These are phyloP conservation scores for Botia kubotai DNA, from an alignment of 2,797 vertebrate genomes.

Conservation along the genomic window DNA sequence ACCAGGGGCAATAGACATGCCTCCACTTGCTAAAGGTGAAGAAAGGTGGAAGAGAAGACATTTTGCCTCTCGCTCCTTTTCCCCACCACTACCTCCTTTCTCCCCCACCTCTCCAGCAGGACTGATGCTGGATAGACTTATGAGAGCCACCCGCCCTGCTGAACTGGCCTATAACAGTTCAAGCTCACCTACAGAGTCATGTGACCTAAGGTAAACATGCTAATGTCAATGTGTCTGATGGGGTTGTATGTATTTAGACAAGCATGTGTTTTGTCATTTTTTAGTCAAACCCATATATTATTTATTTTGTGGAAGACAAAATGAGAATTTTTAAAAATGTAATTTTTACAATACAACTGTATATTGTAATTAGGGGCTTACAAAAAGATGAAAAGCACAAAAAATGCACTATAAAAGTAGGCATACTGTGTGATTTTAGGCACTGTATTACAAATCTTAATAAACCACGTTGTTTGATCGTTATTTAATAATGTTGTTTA, in stretches of 20 bases:
- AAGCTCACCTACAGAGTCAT: slow-evolving; percentile 73
- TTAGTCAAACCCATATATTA: not conserved
- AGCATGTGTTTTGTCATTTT: no score
- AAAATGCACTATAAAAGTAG: no score
- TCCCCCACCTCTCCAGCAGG: slow-evolving; percentile 54
- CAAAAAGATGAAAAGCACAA: no score
- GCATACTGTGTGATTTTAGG: no score
- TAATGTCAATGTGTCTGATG: not conserved
- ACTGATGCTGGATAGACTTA: slow-evolving; percentile 66
- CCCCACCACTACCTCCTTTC: slow-evolving; percentile 26
- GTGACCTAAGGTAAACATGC: slow-evolving; percentile 84
- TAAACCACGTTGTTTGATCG: no score
- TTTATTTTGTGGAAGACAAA: not conserved
- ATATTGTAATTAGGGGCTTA: no score
- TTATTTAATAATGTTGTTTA: no score
- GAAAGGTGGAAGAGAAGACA: slow-evolving; percentile 38
- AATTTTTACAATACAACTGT: no score
- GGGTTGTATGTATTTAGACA: no score
- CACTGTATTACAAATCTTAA: no score
- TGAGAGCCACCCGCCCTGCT: slow-evolving; percentile 64
- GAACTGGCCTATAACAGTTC: slow-evolving; percentile 68
- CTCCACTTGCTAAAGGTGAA: slow-evolving; percentile 56
- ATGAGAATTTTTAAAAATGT: no score
- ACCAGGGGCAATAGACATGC: slow-evolving; percentile 64
- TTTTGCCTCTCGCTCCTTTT: slow-evolving; percentile 34